Evolutionary conservation across 53 echinoderm and acorn worm genomes (phyloP).

Genomic region (Crossaster papposus): DNA sequence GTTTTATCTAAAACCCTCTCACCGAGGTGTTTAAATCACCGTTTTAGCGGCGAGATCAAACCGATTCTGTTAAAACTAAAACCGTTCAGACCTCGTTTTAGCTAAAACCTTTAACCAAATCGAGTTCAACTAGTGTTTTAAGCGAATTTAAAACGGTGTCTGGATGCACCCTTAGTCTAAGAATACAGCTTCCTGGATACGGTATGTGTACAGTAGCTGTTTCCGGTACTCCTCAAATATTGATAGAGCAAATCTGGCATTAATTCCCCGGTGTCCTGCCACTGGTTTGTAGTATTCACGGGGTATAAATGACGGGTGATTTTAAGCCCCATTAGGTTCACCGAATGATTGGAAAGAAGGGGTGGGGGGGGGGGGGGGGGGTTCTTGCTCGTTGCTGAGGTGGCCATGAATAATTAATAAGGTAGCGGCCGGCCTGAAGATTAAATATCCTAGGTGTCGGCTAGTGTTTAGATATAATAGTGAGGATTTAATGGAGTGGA

Average conservation of each 20-base stretch:
- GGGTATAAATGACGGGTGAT: neutral
- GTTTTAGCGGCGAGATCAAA: too few species aligned
- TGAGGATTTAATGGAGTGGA: neutral
- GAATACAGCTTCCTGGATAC: neutral
- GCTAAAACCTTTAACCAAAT: too few species aligned
- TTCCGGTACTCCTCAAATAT: constrained; percentile 22
- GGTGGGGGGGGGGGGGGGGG: too few species aligned
- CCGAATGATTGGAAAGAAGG: neutral
- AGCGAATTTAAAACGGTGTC: too few species aligned
- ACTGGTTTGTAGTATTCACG: constrained; percentile 10
- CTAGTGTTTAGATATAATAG: neutral
- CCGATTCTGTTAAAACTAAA: too few species aligned
- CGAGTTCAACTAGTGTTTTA: too few species aligned
- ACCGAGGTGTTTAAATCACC: too few species aligned
- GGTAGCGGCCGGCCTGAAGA: neutral
- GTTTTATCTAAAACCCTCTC: too few species aligned
- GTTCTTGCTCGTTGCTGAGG: neutral
- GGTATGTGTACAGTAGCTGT: neutral
- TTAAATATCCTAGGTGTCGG: neutral
- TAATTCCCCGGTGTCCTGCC: neutral
- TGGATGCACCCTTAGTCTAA: too few species aligned
- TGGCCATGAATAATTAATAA: constrained; percentile 16
- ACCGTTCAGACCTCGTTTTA: too few species aligned
- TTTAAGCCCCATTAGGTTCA: neutral
- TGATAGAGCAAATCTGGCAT: constrained; percentile 5